These are phyloP conservation scores for Scrobipalpa costella DNA, from an alignment of 2,888 invertebrate species.

Conservation along the genomic window DNA sequence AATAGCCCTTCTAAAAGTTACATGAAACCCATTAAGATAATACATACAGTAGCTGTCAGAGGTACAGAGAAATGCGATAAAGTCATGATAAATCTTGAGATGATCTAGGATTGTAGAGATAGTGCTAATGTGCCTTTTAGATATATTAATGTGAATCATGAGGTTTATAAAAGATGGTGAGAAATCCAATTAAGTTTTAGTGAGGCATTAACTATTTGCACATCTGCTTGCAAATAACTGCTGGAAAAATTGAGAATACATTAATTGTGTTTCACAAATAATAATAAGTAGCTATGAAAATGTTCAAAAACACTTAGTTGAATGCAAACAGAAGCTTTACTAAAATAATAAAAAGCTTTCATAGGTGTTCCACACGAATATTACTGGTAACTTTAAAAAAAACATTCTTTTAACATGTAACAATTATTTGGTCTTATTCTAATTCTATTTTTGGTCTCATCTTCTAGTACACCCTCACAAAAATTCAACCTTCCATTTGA, in stretches of 20 bases:
- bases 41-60: constrained; percentile 32
- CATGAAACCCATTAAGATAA: constrained; percentile 32
- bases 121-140: constrained; percentile 25
- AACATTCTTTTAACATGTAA: too few relatives aligned
- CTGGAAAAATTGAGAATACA: not conserved
- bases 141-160: constrained; percentile 23
- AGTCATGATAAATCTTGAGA: constrained; percentile 27
- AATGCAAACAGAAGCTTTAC: too few relatives aligned
- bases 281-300: too few relatives aligned
- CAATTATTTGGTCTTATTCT: too few relatives aligned
- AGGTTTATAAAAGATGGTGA: not conserved
- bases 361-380: too few relatives aligned
- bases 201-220: not conserved
- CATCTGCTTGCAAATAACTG: not conserved
- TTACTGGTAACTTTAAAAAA: too few relatives aligned
- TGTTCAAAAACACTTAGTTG: too few relatives aligned
- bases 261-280: too few relatives aligned
- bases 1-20: not conserved
- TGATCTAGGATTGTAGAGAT: constrained; percentile 30
- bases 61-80: constrained; percentile 13
- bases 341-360: too few relatives aligned
- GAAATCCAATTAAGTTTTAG: not conserved
- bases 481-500: not conserved
- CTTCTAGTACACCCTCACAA: too few relatives aligned
- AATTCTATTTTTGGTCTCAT: too few relatives aligned